Percentiles rank a stretch among this genome's conserved stretches.
Evolutionary conservation across 2,888 invertebrate species (phyloP).

Genomic region (Acleris sparsana): DNA sequence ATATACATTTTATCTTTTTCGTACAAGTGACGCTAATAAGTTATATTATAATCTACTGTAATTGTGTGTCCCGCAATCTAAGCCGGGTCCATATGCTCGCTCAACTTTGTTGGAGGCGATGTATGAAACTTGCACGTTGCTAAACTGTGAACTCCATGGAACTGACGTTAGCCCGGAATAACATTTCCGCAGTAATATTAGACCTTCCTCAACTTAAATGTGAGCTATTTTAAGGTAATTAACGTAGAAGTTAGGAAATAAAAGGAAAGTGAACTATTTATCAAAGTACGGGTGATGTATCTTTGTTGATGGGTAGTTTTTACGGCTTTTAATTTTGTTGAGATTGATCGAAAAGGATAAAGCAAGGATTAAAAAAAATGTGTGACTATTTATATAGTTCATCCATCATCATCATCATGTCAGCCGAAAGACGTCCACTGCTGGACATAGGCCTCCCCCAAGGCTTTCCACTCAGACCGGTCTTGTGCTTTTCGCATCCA

Average conservation of each 20-base stretch:
- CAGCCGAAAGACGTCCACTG: too few species aligned
- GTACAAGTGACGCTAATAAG: neutral
- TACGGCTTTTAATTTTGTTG: too few species aligned
- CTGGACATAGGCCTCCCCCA: too few species aligned
- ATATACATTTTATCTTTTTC: too few species aligned
- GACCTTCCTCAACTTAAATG: slow-evolving; percentile 13
- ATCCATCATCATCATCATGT: too few species aligned
- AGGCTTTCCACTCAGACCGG: too few species aligned
- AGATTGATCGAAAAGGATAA: too few species aligned
- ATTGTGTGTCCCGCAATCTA: slow-evolving; percentile 6
- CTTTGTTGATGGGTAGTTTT: too few species aligned
- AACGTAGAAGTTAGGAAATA: slow-evolving; percentile 14
- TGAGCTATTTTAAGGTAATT: slow-evolving; percentile 31
- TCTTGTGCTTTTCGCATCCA: too few species aligned
- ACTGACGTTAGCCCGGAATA: slow-evolving; percentile 41
- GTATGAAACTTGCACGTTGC: slow-evolving; percentile 38
- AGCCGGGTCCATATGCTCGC: slow-evolving; percentile 29
- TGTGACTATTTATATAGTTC: too few species aligned
- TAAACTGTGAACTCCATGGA: slow-evolving; percentile 37
- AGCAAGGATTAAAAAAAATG: too few species aligned
- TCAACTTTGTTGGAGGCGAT: slow-evolving; percentile 40
- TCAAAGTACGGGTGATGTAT: neutral
- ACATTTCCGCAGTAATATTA: slow-evolving; percentile 28
- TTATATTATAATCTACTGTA: slow-evolving; percentile 15
- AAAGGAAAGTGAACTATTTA: neutral